Base-by-base conservation (phyloP, 2,797 vertebrate species). In the Propithecus deckenii region DNA sequence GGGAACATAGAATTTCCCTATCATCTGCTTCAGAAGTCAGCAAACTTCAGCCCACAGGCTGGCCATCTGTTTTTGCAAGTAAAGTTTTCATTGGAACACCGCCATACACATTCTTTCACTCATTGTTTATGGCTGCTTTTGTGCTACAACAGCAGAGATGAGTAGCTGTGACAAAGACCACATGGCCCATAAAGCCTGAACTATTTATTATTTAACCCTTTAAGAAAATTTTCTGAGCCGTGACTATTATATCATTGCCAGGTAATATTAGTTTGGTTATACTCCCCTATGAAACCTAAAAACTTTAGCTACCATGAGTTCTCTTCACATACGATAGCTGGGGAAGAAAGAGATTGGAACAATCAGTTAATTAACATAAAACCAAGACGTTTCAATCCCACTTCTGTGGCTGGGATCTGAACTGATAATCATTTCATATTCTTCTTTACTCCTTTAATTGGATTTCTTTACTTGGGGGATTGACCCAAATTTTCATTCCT, bases 91-190 rank as follows among this genome's bases (percentile, higher is more conserved):
- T 13, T 92, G 87, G 74, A 11, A 55, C 75, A 95, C 6, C 83
- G 63, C 43, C 48, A 43, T 38, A 80, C 35, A 55, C 25, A 83
- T 83, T 86, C 52, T 93, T 91, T 78, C 32, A 83, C 15, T 41
- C 69, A 74, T 67, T 97, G 32, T 89, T 95, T 79, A 86, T 78
- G 72, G 48, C 32, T 89, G 43, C 7, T 92, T 94, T 83, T 93
- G n/a, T 63, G 75, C 69, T 72, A 41, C 10, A 67, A 32, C 5
- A 25, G 63, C 84, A 96, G 28, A 93, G 20, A 81, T n/a, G 20
- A 78, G 35, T 32, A 81, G 71, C 72, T 35, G 1, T 55, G 76
- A 95, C 41, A n/a, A 92, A 86, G 55, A 84, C 22, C 18, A 63
- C 28, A 63, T 83, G 74, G 52, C 57, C 30, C 17, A 10, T 17